Conservation (phyloP, 2,888 invertebrate species). For the Eucriotettix oculatus region DNA sequence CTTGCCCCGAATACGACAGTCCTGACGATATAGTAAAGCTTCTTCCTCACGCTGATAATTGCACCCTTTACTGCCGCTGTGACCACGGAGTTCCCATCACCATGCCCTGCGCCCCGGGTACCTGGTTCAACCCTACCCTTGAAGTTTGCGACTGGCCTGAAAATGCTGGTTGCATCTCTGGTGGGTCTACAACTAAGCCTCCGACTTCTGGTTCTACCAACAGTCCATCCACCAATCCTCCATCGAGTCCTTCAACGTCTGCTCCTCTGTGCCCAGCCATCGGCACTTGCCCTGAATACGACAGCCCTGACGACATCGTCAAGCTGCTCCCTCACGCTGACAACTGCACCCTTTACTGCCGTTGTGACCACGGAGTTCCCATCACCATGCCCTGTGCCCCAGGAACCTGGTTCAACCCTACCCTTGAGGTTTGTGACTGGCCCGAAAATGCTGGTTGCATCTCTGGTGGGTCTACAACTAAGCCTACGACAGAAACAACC, state of each 20-base stretch:
- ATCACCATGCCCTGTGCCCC: not conserved
- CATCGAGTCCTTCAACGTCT: too few species aligned
- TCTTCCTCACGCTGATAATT: not conserved
- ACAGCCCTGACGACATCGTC: too few species aligned
- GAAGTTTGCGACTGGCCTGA: not conserved
- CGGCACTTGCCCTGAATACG: too few species aligned
- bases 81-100: not conserved
- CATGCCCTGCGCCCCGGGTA: not conserved
- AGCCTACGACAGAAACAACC: too few species aligned
- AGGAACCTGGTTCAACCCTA: not conserved
- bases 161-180: not conserved
- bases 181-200: too few species aligned
- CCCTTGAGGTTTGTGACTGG: not conserved
- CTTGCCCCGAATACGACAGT: not conserved
- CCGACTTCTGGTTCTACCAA: too few species aligned
- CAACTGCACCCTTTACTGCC: not conserved
- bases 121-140: not conserved
- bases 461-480: too few species aligned
- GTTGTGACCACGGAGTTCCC: not conserved
- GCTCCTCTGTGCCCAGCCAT: too few species aligned
- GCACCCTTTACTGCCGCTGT: not conserved
- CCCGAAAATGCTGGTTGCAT: not conserved
- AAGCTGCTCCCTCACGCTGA: not conserved
- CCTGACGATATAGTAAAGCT: not conserved
- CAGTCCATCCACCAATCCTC: too few species aligned